Conservation (phyloP, 1,140 invertebrate genomes). For the Ceratina australensis region DNA sequence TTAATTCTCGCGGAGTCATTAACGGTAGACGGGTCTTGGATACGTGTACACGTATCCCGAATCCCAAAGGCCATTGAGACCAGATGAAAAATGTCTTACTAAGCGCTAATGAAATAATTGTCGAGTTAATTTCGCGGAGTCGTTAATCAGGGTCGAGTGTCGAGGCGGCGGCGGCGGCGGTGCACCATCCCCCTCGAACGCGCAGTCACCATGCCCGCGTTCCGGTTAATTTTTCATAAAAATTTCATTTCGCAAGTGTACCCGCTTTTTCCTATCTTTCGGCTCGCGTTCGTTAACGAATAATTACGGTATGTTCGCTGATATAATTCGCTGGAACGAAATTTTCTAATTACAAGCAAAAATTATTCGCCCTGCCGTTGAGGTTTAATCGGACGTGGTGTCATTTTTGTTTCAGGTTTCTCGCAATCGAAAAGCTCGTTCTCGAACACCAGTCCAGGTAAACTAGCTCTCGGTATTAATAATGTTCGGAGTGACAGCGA, state of each 20-base stretch:
- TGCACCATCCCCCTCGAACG: constrained; percentile 20
- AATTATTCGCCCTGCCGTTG: no score
- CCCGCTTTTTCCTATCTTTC: background rate
- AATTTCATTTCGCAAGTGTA: constrained; percentile 24
- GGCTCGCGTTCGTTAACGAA: background rate
- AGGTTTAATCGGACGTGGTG: no score
- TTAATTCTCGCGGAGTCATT: constrained; percentile 51
- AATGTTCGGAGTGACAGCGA: no score
- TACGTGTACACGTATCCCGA: background rate
- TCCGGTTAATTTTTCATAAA: constrained; percentile 39
- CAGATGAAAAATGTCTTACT: constrained; percentile 48
- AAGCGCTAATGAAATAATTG: constrained; percentile 46
- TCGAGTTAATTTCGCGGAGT: constrained; percentile 41
- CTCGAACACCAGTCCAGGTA: constrained; percentile 73
- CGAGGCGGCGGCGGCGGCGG: constrained; percentile 4
- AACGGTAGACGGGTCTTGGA: constrained; percentile 28
- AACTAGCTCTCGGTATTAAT: constrained; percentile 1
- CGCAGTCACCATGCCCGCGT: background rate
- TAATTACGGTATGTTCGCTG: constrained; percentile 11
- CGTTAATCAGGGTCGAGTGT: constrained; percentile 43
- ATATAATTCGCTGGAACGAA: background rate
- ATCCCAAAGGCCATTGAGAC: constrained; percentile 41
- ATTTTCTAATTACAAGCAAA: background rate
- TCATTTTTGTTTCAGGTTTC: constrained; percentile 71
- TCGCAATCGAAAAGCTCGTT: constrained; percentile 75